Percentiles rank a stretch among this genome's conserved stretches.
These are phyloP conservation scores for Cephalotes varians DNA, from an alignment of 2,888 invertebrate genomes.

Conservation along the genomic window DNA sequence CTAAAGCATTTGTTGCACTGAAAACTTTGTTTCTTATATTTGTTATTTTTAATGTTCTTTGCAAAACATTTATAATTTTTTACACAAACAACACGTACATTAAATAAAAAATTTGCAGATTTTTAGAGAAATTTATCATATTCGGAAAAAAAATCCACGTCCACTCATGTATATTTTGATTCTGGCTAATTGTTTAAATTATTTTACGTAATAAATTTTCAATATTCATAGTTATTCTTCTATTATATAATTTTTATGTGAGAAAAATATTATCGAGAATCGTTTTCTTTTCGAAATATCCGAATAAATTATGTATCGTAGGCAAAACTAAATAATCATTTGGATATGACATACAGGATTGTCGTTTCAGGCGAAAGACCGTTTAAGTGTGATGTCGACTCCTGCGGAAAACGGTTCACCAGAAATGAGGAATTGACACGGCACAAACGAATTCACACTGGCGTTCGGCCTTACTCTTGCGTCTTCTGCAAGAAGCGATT, in stretches of 20 bases:
- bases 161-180: not conserved
- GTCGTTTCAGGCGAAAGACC: slow-evolving; percentile 91
- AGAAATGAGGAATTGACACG: slow-evolving; percentile 96
- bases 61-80: not conserved
- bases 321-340: not conserved
- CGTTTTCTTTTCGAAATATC: not conserved
- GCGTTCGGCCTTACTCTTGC: slow-evolving; percentile 94
- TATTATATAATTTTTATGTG: not conserved
- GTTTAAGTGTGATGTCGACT: slow-evolving; percentile 94
- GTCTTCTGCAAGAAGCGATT: slow-evolving; percentile 96
- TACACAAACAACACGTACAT: not conserved
- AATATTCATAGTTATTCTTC: not conserved
- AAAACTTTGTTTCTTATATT: too few species aligned
- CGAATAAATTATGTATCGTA: not conserved
- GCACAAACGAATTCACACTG: slow-evolving; percentile 96
- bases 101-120: not conserved
- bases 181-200: too few species aligned
- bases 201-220: not conserved
- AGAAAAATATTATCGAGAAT: not conserved
- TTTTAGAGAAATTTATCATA: not conserved
- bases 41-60: not conserved
- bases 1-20: not conserved
- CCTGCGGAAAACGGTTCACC: slow-evolving; percentile 96
- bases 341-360: not conserved
- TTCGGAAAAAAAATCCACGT: not conserved